Percentiles rank a stretch among this genome's conserved stretches.
phyloP scores from a whole-genome alignment of 37 sponge, comb jelly and placozoan species.

The Agelas oroides region DNA sequence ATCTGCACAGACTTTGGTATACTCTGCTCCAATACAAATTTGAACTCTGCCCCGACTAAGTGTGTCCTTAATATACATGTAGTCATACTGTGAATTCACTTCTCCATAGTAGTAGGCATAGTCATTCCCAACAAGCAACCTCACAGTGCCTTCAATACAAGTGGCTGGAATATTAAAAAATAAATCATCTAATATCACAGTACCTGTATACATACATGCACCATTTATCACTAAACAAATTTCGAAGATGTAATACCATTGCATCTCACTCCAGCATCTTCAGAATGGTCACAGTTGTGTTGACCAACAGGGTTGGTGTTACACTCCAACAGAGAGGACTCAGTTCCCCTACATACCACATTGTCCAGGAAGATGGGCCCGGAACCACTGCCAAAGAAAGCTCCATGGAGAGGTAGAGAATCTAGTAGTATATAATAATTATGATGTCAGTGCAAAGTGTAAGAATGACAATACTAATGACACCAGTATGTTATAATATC shows the following conservation, averaged over 20 bases:
- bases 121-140: slow-evolving; percentile 1
- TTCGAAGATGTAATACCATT: too few relatives aligned
- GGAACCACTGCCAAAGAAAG: slow-evolving; percentile 15
- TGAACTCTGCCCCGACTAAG: slow-evolving; percentile 35
- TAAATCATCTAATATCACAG: too few relatives aligned
- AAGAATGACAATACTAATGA: too few relatives aligned
- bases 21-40: slow-evolving; percentile 27
- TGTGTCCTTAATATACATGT: background rate
- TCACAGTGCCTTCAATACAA: slow-evolving; percentile 6
- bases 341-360: slow-evolving; percentile 15
- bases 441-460: too few relatives aligned
- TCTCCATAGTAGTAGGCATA: background rate
- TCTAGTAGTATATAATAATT: too few relatives aligned
- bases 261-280: too few relatives aligned
- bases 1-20: slow-evolving; percentile 29
- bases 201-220: too few relatives aligned
- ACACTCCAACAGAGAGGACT: slow-evolving; percentile 3
- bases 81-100: background rate
- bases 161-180: background rate
- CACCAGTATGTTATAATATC: too few relatives aligned
- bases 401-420: background rate
- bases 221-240: too few relatives aligned
- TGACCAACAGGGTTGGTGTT: background rate
- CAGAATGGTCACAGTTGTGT: too few relatives aligned
- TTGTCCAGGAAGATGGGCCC: slow-evolving; percentile 16